These are phyloP conservation scores for Sterna hirundo DNA, from an alignment of 2,113 vertebrate genomes.

Conservation along the genomic window DNA sequence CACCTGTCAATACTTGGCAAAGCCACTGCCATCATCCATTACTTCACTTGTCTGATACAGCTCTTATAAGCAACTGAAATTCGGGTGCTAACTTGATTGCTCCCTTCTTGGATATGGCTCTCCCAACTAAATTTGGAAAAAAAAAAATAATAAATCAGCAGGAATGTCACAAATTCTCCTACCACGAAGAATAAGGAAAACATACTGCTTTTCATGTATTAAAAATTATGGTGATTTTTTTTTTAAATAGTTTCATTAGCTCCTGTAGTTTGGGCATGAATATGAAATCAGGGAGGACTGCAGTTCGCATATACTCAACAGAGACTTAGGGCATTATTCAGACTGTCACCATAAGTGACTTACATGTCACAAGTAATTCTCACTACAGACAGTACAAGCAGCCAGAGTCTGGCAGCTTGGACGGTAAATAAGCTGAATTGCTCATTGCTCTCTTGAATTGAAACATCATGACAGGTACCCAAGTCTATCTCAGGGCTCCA, in stretches of 20 bases:
- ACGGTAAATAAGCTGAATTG: conserved; percentile 49
- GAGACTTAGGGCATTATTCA: conserved; percentile 31
- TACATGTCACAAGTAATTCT: conserved; percentile 52
- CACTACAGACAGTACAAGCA: conserved; percentile 7
- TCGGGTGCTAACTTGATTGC: background rate
- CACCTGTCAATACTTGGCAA: background rate
- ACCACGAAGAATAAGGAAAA: background rate
- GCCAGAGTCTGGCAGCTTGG: conserved; percentile 44
- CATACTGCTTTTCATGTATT: background rate
- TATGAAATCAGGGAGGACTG: background rate
- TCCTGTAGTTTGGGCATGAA: background rate
- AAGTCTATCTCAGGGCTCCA: background rate
- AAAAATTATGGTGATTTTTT: background rate
- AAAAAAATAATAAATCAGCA: background rate
- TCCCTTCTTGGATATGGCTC: background rate
- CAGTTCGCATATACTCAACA: background rate
- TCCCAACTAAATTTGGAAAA: background rate
- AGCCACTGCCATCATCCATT: background rate
- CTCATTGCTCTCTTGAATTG: conserved; percentile 1
- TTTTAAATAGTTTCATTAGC: background rate
- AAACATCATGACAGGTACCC: conserved; percentile 45
- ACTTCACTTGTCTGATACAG: background rate
- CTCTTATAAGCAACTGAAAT: background rate
- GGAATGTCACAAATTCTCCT: background rate
- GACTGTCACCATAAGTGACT: conserved; percentile 44